Evolutionary conservation across 2,888 invertebrate species (phyloP).

Genomic region (Phasia obesa): DNA sequence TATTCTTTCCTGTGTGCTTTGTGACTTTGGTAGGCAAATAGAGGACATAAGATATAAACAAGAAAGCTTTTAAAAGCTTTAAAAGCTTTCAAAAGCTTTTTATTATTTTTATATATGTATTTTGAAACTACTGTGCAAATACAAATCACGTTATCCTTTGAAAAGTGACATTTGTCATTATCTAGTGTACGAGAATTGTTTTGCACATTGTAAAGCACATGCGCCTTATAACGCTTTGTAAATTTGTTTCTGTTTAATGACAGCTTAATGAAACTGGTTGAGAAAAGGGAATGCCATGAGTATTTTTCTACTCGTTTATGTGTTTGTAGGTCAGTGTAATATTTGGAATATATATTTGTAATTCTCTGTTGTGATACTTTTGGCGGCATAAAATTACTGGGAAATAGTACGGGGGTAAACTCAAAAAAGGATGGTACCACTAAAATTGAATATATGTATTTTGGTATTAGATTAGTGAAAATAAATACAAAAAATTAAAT

Average conservation of each 20-base stretch:
- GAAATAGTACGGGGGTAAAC: not conserved
- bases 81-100: too few relatives aligned
- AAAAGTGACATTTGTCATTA: slow-evolving; percentile 48
- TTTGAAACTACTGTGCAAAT: not conserved
- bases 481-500: too few relatives aligned
- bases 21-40: slow-evolving; percentile 2
- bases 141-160: slow-evolving; percentile 57
- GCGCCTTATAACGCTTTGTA: not conserved
- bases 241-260: not conserved
- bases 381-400: slow-evolving; percentile 12
- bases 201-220: not conserved
- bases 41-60: slow-evolving; percentile 18
- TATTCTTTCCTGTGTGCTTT: slow-evolving; percentile 18
- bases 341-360: slow-evolving; percentile 68
- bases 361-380: slow-evolving; percentile 40
- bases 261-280: not conserved
- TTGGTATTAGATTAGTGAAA: too few relatives aligned
- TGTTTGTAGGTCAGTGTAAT: slow-evolving; percentile 51
- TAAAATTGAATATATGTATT: too few relatives aligned
- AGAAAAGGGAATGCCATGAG: not conserved
- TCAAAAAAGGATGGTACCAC: too few relatives aligned
- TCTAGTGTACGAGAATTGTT: too few relatives aligned
- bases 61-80: slow-evolving; percentile 47
- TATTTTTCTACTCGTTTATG: slow-evolving; percentile 8
- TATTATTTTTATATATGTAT: too few relatives aligned